Evolutionary conservation across 2,113 vertebrate species (phyloP).

Genomic region (Xenopus tropicalis): UCB_Xtro_10.0 CM004450.2:69549001-69549500

Average conservation of each 20-base stretch:
- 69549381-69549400: neutral
- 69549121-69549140: slow-evolving; percentile 62
- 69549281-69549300: slow-evolving; percentile 86
- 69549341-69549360: slow-evolving; percentile 62
- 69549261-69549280: slow-evolving; percentile 94
- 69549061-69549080: neutral
- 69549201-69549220: slow-evolving; percentile 85
- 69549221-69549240: slow-evolving; percentile 97
- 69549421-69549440: no score
- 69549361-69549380: slow-evolving; percentile 87
- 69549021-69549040: slow-evolving; percentile 50
- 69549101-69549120: neutral
- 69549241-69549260: slow-evolving; percentile 97
- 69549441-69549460: no score
- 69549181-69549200: slow-evolving; percentile 81
- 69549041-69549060: slow-evolving; percentile 23
- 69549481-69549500: no score
- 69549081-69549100: neutral
- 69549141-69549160: slow-evolving; percentile 77
- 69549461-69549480: no score
- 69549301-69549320: slow-evolving; percentile 66
- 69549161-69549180: slow-evolving; percentile 81
- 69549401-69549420: no score
- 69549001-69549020: slow-evolving; percentile 46
- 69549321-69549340: slow-evolving; percentile 52